A percentile compares a stretch with the other conserved stretches of the same genome.
These are phyloP conservation scores for Hyposmocoma kahamanoa DNA, from an alignment of 1,140 invertebrate species.

Conservation along the genomic window DNA sequence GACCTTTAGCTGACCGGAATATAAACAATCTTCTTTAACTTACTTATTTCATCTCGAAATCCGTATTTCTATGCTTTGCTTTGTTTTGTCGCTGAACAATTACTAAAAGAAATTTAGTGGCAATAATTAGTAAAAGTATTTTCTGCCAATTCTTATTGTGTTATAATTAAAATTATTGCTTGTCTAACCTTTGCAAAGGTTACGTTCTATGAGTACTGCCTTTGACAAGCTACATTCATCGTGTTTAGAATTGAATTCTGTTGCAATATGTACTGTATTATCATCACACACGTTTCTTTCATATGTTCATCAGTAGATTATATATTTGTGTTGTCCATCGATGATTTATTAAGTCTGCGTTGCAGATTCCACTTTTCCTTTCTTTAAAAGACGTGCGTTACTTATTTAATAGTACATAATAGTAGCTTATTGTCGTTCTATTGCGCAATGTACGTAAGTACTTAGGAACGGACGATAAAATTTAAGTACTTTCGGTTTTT, in stretches of 20 bases:
- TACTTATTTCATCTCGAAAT: not conserved
- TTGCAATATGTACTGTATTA: too few relatives aligned
- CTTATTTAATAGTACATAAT: not conserved
- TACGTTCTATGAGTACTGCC: too few relatives aligned
- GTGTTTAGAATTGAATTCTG: too few relatives aligned
- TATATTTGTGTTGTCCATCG: too few relatives aligned
- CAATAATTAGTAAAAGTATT: slow-evolving; percentile 2
- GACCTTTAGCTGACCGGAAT: not conserved
- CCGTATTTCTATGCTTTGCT: too few relatives aligned
- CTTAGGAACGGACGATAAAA: not conserved
- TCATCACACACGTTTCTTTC: too few relatives aligned
- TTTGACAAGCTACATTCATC: too few relatives aligned
- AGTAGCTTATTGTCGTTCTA: not conserved
- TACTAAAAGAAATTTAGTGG: too few relatives aligned
- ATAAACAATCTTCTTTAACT: not conserved
- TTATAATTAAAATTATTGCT: not conserved
- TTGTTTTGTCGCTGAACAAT: slow-evolving; percentile 3
- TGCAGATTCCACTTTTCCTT: slow-evolving; percentile 9
- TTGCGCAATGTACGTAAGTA: not conserved
- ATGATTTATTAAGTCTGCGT: not conserved
- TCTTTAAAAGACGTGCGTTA: not conserved
- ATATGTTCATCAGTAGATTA: too few relatives aligned
- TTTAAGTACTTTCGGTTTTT: not conserved
- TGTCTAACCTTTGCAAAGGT: slow-evolving; percentile 15
- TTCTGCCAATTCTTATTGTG: not conserved